Evolutionary conservation across 2,888 invertebrate species (phyloP), one percentile per base, ranked within the genome.

Genomic region (Ischnus inquisitorius): DNA sequence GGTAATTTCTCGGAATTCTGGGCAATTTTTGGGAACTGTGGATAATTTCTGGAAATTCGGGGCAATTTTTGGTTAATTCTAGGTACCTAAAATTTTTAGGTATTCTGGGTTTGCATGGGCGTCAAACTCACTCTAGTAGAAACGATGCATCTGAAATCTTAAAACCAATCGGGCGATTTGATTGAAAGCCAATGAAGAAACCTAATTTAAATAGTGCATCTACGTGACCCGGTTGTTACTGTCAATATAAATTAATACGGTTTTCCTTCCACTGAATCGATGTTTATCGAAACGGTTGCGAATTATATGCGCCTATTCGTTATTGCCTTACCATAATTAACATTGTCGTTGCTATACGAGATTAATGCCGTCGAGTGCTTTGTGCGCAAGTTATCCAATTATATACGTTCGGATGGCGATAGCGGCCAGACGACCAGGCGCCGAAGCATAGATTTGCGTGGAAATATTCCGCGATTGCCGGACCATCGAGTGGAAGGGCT

Each of bases 391-490:
- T 6, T 22, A 54, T 19, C 54, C 3, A 10, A 54, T 54, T 19
- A 54, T 54, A 19, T 19, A 19, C 54, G 8, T 22, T 57, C 14
- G 57, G 12, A 14, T 57, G 25, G 57, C 25, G 19, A 34, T 34
- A 67, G 19, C 5, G 28, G 54, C 19, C 34, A 64, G 19, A 64
- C 28, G 19, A 28, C 14, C 14, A 22, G 4, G n/a, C 22, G 22
- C 34, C 51, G 51, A 14, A 48, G 48, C 39, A n/a, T 51, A 28
- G 51, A 51, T 75, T 39, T 41, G 48, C 12, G 22, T 34, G n/a
- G n/a, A 65, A 34, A 75, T 65, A 64, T 62, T 51, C 43, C 28
- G 51, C 6, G 16, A 62, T 19, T 10, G 39, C 19, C 39, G 19
- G 51, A 43, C 46, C 48, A 51, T 64, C 22, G 34, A 51, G 39